Evolutionary conservation across 2,113 vertebrate species (phyloP).

Genomic region (Erinaceus europaeus): DNA sequence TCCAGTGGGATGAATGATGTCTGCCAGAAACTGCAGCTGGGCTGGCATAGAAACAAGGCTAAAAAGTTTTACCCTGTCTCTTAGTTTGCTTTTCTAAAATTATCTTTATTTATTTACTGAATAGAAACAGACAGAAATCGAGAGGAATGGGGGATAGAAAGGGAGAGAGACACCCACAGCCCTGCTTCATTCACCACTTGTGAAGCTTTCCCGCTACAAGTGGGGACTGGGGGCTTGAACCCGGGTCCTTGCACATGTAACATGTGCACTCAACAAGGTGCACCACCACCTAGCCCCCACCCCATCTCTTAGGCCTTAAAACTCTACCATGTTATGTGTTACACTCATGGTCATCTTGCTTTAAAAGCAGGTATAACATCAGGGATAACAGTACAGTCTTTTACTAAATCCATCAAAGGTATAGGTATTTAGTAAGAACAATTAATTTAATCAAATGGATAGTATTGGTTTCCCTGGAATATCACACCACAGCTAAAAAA

Average conservation of each 20-base stretch:
- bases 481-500: neutral
- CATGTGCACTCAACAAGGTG: too few relatives aligned
- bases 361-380: neutral
- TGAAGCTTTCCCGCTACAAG: too few relatives aligned
- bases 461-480: neutral
- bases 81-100: too few relatives aligned
- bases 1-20: neutral
- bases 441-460: neutral
- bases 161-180: too few relatives aligned
- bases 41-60: neutral
- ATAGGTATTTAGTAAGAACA: neutral
- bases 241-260: too few relatives aligned
- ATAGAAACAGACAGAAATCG: too few relatives aligned
- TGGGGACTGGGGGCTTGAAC: too few relatives aligned
- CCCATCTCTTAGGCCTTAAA: neutral
- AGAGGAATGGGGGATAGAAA: too few relatives aligned
- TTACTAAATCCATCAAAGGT: neutral
- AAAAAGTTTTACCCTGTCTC: too few relatives aligned
- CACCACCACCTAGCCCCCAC: too few relatives aligned
- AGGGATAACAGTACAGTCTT: neutral
- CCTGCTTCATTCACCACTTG: too few relatives aligned
- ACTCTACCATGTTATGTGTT: neutral
- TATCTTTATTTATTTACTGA: too few relatives aligned
- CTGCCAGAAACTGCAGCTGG: neutral
- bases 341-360: neutral